phyloP scores from a whole-genome alignment of 2,888 invertebrate species.

The Drosophila rellima region DNA sequence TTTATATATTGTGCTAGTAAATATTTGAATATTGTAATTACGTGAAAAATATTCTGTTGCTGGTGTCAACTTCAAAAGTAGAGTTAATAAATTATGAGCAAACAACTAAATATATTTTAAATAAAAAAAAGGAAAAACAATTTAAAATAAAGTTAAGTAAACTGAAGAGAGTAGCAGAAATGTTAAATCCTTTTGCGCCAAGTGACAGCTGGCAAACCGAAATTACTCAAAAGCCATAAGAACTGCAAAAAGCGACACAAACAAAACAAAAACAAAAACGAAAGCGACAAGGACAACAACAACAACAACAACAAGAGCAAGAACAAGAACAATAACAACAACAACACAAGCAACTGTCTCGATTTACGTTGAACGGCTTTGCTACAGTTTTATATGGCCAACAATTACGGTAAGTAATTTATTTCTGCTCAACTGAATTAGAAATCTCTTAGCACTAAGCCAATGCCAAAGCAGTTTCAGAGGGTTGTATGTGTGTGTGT shows the following conservation, averaged over 20 bases:
- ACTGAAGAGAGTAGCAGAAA: not conserved
- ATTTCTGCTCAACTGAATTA: slow-evolving; percentile 82
- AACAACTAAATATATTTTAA: slow-evolving; percentile 60
- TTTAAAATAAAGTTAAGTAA: slow-evolving; percentile 3
- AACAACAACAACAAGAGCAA: slow-evolving; percentile 14
- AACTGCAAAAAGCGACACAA: slow-evolving; percentile 33
- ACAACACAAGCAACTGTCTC: slow-evolving; percentile 54
- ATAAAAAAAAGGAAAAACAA: slow-evolving; percentile 17
- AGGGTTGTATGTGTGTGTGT: slow-evolving; percentile 14
- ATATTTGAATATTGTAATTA: too few relatives aligned
- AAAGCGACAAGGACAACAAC: slow-evolving; percentile 22
- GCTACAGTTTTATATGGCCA: slow-evolving; percentile 77
- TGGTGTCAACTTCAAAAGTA: slow-evolving; percentile 73
- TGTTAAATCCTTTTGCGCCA: slow-evolving; percentile 23
- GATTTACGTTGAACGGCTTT: slow-evolving; percentile 64
- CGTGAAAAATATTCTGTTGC: too few relatives aligned
- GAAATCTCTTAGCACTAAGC: slow-evolving; percentile 80
- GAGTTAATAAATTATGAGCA: slow-evolving; percentile 74
- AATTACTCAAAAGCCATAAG: slow-evolving; percentile 47
- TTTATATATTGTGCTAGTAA: too few relatives aligned
- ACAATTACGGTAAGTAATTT: slow-evolving; percentile 82
- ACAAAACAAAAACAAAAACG: slow-evolving; percentile 11
- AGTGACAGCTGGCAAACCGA: slow-evolving; percentile 53
- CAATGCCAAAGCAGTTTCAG: slow-evolving; percentile 64
- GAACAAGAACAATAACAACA: slow-evolving; percentile 15